Evolutionary conservation across 2,797 vertebrate genomes (phyloP).

Genomic region (Sebastes steindachneri): DNA sequence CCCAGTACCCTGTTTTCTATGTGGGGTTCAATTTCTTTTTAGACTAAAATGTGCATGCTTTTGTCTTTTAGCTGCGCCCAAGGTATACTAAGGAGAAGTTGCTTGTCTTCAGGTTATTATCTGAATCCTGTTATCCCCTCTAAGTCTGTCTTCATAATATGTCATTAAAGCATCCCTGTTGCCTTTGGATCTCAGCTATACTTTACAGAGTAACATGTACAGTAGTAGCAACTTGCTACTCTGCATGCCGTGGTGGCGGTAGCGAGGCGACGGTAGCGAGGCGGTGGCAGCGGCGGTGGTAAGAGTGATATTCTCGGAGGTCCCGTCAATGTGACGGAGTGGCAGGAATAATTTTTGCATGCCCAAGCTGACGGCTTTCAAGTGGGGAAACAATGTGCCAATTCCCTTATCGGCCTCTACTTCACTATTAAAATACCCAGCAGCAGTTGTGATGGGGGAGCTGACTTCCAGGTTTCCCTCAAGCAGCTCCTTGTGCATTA

Average conservation of each 20-base stretch:
- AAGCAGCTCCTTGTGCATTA: slow-evolving; percentile 15
- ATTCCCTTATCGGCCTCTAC: slow-evolving; percentile 61
- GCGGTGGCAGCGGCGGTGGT: not conserved
- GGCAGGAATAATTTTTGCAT: slow-evolving; percentile 61
- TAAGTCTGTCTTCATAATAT: slow-evolving; percentile 5
- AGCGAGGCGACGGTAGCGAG: not conserved
- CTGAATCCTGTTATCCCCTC: not conserved
- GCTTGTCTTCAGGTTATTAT: slow-evolving; percentile 11
- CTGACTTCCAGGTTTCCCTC: slow-evolving; percentile 37
- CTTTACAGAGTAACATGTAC: slow-evolving; percentile 24
- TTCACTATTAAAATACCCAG: slow-evolving; percentile 60
- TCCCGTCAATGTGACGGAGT: slow-evolving; percentile 59
- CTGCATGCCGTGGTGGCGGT: slow-evolving; percentile 1
- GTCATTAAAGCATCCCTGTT: slow-evolving; percentile 21
- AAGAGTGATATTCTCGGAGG: slow-evolving; percentile 45
- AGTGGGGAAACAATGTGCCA: slow-evolving; percentile 59
- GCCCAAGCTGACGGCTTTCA: slow-evolving; percentile 59
- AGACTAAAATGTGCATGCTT: not conserved
- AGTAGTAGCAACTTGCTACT: slow-evolving; percentile 39
- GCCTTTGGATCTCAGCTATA: slow-evolving; percentile 19
- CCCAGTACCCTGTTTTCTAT: not conserved
- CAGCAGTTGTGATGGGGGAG: slow-evolving; percentile 54
- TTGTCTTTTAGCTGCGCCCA: slow-evolving; percentile 10
- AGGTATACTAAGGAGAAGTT: slow-evolving; percentile 16
- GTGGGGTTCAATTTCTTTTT: not conserved